These are phyloP conservation scores for Bettongia penicillata DNA, from an alignment of 2,113 vertebrate genomes.

Conservation along the genomic window DNA sequence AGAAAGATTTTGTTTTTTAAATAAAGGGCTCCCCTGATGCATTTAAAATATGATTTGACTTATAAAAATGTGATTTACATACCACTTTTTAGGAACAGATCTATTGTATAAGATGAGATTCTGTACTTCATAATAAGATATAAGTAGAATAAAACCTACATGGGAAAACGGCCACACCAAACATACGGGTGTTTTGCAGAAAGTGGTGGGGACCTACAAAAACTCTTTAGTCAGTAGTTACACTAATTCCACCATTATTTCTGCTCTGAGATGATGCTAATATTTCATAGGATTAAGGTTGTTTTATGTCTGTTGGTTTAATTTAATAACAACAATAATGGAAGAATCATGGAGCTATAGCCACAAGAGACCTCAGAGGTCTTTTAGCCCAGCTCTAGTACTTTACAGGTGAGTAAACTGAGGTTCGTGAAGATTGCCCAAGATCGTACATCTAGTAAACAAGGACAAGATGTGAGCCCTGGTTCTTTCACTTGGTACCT, in stretches of 20 bases:
- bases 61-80: slow-evolving; percentile 12
- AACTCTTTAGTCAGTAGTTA: not conserved
- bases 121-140: not conserved
- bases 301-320: not conserved
- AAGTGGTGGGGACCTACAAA: not conserved
- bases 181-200: not conserved
- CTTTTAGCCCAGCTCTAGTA: rapidly evolving
- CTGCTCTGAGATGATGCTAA: not conserved
- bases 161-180: slow-evolving; percentile 11
- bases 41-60: slow-evolving; percentile 27
- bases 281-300: not conserved
- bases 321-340: not conserved
- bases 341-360: not conserved
- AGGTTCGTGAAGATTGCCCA: not conserved
- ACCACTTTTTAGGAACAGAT: slow-evolving; percentile 9
- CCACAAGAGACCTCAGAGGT: not conserved
- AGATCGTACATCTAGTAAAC: not conserved
- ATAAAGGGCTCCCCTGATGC: slow-evolving; percentile 2
- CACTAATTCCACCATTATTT: not conserved
- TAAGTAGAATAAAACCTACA: slow-evolving; percentile 6
- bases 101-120: not conserved
- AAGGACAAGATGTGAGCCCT: not conserved
- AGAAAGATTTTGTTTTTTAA: not conserved
- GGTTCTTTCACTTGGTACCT: not conserved
- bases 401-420: not conserved